These are phyloP conservation scores for Mola mola DNA, from an alignment of 2,113 vertebrate genomes.

Conservation along the genomic window DNA sequence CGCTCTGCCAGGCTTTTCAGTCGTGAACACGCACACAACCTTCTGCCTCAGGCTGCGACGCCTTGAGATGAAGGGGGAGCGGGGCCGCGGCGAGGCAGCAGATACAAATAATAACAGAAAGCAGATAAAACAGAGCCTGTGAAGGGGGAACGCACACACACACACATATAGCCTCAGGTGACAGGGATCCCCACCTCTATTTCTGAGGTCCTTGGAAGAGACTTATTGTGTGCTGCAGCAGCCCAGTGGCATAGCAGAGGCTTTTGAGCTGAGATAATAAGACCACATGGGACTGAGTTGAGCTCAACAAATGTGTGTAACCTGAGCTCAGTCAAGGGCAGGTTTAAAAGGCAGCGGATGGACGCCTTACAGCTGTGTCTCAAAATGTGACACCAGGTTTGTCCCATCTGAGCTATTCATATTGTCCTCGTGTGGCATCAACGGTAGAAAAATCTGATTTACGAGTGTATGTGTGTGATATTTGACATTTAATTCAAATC, in stretches of 20 bases:
- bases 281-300: conserved; percentile 68
- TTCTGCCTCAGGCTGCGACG: conserved; percentile 27
- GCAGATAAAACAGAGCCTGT: conserved; percentile 15
- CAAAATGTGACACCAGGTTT: conserved; percentile 5
- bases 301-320: conserved; percentile 53
- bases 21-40: conserved; percentile 19
- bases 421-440: conserved; percentile 31
- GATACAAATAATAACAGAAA: conserved; percentile 42
- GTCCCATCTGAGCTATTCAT: not conserved
- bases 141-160: not conserved
- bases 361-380: conserved; percentile 6
- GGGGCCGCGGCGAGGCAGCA: conserved; percentile 31
- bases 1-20: conserved; percentile 3
- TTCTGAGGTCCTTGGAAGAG: conserved; percentile 59
- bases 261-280: conserved; percentile 67
- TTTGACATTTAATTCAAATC: too few species aligned
- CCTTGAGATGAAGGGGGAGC: conserved; percentile 40
- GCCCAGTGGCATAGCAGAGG: conserved; percentile 31
- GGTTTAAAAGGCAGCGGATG: conserved; percentile 26
- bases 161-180: conserved; percentile 55
- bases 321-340: conserved; percentile 67
- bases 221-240: conserved; percentile 59
- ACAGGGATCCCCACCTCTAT: conserved; percentile 40
- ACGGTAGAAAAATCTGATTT: not conserved
- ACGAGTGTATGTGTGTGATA: too few species aligned